Conservation (phyloP, 2,113 vertebrate species). For the Eclectus roratus region DNA sequence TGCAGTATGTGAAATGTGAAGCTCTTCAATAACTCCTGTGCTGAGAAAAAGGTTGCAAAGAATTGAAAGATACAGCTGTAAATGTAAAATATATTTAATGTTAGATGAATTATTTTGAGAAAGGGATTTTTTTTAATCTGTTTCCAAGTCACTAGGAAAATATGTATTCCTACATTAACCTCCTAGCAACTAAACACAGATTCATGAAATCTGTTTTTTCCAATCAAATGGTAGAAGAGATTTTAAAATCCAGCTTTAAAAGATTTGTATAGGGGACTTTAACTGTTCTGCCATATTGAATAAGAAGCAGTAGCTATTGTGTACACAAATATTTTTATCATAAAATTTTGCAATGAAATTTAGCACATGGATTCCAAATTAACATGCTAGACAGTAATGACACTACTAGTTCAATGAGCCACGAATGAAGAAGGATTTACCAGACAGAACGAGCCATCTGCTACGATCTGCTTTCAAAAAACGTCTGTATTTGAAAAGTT, state of each 20-base stretch:
- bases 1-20: neutral
- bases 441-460: slow-evolving; percentile 50
- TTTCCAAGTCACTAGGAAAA: neutral
- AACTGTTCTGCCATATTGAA: neutral
- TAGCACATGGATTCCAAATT: slow-evolving; percentile 52
- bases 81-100: neutral
- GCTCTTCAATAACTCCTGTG: neutral
- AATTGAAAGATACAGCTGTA: neutral
- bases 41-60: slow-evolving; percentile 5
- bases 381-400: slow-evolving; percentile 39
- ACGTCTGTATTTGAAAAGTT: neutral
- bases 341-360: slow-evolving; percentile 41
- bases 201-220: neutral
- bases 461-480: neutral
- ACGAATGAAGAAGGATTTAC: slow-evolving; percentile 42
- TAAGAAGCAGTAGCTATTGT: neutral
- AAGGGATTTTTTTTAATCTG: neutral
- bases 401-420: slow-evolving; percentile 45
- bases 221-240: neutral
- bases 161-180: neutral
- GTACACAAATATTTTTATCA: neutral
- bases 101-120: neutral
- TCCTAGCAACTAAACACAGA: neutral
- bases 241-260: slow-evolving; percentile 3
- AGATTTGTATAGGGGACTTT: neutral